A percentile compares a stretch with the other conserved stretches of the same genome.
phyloP scores from a whole-genome alignment of 2,113 vertebrate species.

The Alethe diademata region DNA sequence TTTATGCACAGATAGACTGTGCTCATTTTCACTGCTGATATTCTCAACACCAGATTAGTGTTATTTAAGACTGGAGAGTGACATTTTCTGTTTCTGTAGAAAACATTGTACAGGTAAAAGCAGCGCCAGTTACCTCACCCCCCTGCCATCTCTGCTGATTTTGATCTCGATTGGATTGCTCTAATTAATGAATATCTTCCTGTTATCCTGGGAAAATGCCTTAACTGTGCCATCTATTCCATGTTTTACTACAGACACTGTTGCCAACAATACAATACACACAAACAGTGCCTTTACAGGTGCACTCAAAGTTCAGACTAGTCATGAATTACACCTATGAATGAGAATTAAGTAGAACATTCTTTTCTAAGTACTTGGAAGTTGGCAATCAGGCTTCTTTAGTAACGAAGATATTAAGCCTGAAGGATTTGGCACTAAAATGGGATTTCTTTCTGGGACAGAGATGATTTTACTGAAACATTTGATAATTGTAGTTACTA shows the following conservation, averaged over 20 bases:
- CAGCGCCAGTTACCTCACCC: not conserved
- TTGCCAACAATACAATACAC: conserved; percentile 32
- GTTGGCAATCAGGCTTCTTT: conserved; percentile 21
- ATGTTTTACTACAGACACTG: not conserved
- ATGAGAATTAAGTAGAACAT: conserved; percentile 55
- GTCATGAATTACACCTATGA: conserved; percentile 43
- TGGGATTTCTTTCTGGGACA: conserved; percentile 19
- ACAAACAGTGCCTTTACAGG: conserved; percentile 47
- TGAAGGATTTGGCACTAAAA: conserved; percentile 51
- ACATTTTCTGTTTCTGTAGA: conserved; percentile 4
- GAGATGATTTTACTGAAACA: conserved; percentile 50
- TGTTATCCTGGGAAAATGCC: not conserved
- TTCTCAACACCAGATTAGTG: not conserved
- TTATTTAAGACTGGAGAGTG: not conserved
- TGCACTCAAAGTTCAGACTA: conserved; percentile 60
- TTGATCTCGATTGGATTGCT: not conserved
- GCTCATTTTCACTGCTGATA: not conserved
- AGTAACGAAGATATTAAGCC: conserved; percentile 42
- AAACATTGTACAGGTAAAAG: not conserved
- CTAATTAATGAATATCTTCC: not conserved
- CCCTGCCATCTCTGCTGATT: not conserved
- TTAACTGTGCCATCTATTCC: not conserved
- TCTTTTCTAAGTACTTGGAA: conserved; percentile 51
- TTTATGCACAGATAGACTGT: not conserved
- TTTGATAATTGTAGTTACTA: conserved; percentile 52